Percentiles rank a stretch among this genome's conserved stretches.
Evolutionary conservation across 2,113 vertebrate genomes (phyloP).

Genomic region (Ranitomeya imitator): DNA sequence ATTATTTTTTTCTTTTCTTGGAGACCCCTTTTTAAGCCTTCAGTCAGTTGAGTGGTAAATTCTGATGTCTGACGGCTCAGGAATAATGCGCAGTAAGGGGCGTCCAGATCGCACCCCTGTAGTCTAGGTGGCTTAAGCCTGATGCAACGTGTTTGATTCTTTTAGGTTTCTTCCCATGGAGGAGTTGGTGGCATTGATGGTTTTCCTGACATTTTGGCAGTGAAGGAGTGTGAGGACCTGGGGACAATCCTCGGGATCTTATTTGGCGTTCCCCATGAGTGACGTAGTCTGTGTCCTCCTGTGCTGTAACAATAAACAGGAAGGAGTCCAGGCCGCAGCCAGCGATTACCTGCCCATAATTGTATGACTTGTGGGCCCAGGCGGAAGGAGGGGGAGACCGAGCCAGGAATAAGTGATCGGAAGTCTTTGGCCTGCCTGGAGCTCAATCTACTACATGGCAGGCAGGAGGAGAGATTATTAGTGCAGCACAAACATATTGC

Average conservation of each 20-base stretch:
- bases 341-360: constrained; percentile 56
- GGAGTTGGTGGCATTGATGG: constrained; percentile 9
- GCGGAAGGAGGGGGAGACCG: constrained; percentile 47
- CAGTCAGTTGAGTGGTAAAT: neutral
- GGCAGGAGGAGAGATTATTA: too few species aligned
- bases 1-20: too few species aligned
- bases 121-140: neutral
- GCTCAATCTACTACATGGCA: neutral
- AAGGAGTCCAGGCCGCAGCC: constrained; percentile 49
- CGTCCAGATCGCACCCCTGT: neutral
- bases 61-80: neutral
- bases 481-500: too few species aligned
- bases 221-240: neutral
- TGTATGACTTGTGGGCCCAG: constrained; percentile 59
- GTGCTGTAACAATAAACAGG: constrained; percentile 57
- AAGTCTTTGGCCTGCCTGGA: constrained; percentile 24
- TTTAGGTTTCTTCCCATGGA: neutral
- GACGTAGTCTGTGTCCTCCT: constrained; percentile 36
- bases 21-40: neutral
- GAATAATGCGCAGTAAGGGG: too few species aligned
- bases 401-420: constrained; percentile 61
- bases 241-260: neutral
- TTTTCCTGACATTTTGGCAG: neutral
- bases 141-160: neutral
- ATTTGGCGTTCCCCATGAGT: constrained; percentile 22